A percentile compares a stretch with the other conserved stretches of the same genome.
These are phyloP conservation scores for Lophotriccus pileatus DNA, from an alignment of 2,797 vertebrate genomes.

Conservation along the genomic window DNA sequence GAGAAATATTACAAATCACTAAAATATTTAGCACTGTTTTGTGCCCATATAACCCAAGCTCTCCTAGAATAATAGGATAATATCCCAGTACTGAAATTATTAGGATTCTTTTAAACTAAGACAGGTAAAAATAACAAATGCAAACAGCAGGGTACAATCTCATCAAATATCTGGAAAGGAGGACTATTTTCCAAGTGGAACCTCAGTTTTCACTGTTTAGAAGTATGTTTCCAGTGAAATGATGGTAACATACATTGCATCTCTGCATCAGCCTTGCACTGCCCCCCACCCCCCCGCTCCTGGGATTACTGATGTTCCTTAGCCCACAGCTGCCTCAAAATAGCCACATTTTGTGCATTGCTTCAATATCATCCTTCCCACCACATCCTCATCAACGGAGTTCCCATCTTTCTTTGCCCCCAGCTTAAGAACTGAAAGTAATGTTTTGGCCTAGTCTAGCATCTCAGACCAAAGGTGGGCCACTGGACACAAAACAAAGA, in stretches of 20 bases:
- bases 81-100: background rate
- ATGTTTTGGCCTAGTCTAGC: background rate
- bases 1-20: slow-evolving; percentile 12
- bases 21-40: slow-evolving; percentile 34
- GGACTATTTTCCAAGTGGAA: background rate
- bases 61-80: background rate
- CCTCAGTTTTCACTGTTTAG: background rate
- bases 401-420: background rate
- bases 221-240: background rate
- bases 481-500: background rate
- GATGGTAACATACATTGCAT: background rate
- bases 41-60: background rate
- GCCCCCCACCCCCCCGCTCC: background rate
- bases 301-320: background rate
- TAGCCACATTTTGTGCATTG: background rate
- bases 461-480: background rate
- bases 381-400: background rate
- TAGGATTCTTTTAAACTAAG: background rate
- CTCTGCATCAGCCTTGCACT: background rate
- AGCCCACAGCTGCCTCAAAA: slow-evolving; percentile 36
- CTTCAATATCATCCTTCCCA: slow-evolving; percentile 7
- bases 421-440: background rate
- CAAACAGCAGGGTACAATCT: background rate
- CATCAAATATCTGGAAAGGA: background rate
- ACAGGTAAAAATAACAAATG: background rate